Conservation (phyloP, 2,797 vertebrate genomes). For the Smutsia temminckii region DNA sequence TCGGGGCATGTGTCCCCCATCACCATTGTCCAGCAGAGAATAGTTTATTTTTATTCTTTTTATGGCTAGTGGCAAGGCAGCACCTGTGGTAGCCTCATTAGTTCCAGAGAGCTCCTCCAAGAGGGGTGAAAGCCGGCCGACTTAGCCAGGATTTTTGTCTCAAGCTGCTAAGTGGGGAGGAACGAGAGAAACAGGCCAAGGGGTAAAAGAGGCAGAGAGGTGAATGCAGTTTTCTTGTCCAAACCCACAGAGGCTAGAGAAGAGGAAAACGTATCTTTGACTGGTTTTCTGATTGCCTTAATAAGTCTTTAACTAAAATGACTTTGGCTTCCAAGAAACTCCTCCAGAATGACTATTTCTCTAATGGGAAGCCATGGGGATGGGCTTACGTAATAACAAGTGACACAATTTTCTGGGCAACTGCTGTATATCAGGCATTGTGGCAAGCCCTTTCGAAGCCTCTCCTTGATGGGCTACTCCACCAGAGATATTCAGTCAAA, state of each 20-base stretch:
- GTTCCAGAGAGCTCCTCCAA: slow-evolving; percentile 73
- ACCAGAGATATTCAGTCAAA: neutral
- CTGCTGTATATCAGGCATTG: neutral
- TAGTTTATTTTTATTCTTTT: slow-evolving; percentile 7
- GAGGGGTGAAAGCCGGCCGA: slow-evolving; percentile 64
- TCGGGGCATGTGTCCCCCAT: neutral
- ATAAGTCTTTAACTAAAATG: neutral
- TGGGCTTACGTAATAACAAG: neutral
- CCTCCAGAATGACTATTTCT: neutral
- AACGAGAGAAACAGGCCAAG: neutral
- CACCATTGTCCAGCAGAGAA: neutral
- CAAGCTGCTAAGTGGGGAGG: neutral
- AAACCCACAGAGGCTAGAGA: neutral
- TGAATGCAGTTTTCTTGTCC: neutral
- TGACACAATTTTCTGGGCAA: neutral
- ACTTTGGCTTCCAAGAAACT: neutral
- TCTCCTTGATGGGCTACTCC: neutral
- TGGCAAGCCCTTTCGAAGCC: neutral
- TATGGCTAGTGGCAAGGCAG: slow-evolving; percentile 63
- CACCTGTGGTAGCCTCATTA: slow-evolving; percentile 82
- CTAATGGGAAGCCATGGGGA: neutral
- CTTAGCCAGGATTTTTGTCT: slow-evolving; percentile 72
- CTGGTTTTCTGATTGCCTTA: neutral
- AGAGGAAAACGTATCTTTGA: neutral
- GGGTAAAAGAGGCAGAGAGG: neutral